Base-by-base conservation (phyloP, 2,888 invertebrate species). In the Parnassius orleans region DNA sequence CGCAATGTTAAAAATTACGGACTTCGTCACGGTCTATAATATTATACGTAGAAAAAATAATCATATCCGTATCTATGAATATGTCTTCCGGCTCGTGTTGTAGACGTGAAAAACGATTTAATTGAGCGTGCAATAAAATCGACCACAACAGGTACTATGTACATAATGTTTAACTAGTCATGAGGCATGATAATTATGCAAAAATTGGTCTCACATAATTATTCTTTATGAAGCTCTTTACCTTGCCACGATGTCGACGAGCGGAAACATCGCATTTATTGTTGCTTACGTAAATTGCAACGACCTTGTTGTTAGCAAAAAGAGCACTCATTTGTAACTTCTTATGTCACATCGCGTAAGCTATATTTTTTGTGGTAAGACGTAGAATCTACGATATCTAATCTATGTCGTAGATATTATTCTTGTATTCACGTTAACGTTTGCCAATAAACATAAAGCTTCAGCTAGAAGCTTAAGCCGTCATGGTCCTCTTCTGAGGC, bases 161-260 rank as follows among this genome's bases (percentile, higher is more conserved):
- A 33, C 33, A 33, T 33, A 33, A 33, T 33, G 33, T 33, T 5
- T 33, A 7, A 33, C 33, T 33, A 33, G 33, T 33, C 33, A 24
- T 24, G 11, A 15, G 11, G 51, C 10, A 11, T 24, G 51, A 24
- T 56, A 56, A 56, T 56, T 56, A 48, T 48, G 41, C 47, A 19
- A 24, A 56, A 60, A 60, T 54, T 10, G 53, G 24, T 24, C 46
- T 59, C 14, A 24, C n/a, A 46, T 52, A 59, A 47, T 33, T 33
- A 33, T 33, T 56, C 51, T 51, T 55, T 58, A 58, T 42, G 55
- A 41, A 51, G 63, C 19, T 59, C 63, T 63, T 63, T 55, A 63
- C 59, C 63, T 63, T 59, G 63, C 48, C 46, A n/a, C 59, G 11
- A 56, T 52, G 52, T 47, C 42, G 56, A 60, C 53, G 55, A 60